phyloP scores from a whole-genome alignment of 2,888 invertebrate species.

The Phytoseiulus persimilis region DNA sequence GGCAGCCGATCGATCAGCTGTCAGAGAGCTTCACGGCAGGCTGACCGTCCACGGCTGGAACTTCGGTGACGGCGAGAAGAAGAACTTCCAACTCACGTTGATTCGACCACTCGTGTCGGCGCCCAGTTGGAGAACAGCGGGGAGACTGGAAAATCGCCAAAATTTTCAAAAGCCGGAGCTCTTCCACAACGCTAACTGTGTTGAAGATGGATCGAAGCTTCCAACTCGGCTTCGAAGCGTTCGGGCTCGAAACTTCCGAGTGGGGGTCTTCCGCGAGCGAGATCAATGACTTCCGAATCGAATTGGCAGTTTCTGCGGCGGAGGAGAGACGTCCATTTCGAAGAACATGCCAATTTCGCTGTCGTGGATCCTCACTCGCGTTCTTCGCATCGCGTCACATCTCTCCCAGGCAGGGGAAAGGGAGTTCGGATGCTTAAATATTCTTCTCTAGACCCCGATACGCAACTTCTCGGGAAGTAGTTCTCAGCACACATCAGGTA shows the following conservation, averaged over 20 bases:
- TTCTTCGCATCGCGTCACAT: not conserved
- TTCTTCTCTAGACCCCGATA: not conserved
- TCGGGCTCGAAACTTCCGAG: not conserved
- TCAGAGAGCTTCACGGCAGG: not conserved
- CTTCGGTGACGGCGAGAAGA: not conserved
- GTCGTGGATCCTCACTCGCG: conserved; percentile 5
- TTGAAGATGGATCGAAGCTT: not conserved
- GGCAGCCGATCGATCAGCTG: not conserved
- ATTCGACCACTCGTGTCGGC: too few species aligned
- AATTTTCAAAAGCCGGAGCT: not conserved
- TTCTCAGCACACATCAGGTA: not conserved
- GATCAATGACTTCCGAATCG: not conserved
- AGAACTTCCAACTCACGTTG: not conserved
- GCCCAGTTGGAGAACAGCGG: not conserved
- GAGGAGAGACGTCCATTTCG: not conserved
- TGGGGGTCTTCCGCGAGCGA: not conserved
- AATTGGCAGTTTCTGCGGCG: not conserved
- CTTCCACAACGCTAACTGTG: not conserved
- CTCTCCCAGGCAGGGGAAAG: not conserved
- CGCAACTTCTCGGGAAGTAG: not conserved
- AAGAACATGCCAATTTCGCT: not conserved
- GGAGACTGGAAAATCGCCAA: too few species aligned
- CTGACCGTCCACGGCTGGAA: not conserved
- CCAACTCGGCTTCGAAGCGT: not conserved
- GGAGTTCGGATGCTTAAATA: not conserved